A percentile compares a stretch with the other conserved stretches of the same genome.
Conservation (phyloP, 37 sponge, comb jelly and placozoan genomes). For the Halisarca cf. caerulea region DNA sequence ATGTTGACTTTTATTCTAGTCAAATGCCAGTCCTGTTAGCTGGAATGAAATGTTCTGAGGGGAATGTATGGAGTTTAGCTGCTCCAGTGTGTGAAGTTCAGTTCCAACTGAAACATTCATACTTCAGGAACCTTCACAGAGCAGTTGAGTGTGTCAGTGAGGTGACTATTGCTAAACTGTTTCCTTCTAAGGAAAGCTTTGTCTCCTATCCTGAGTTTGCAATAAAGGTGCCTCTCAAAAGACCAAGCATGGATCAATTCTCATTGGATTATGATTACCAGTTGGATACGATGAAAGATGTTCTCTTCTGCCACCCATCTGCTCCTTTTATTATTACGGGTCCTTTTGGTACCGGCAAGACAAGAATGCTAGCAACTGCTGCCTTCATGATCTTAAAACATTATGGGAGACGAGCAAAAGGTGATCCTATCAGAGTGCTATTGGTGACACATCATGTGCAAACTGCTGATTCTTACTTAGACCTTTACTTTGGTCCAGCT, state of each 20-base stretch:
- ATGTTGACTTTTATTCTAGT: not conserved
- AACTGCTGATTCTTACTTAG: conserved; percentile 29
- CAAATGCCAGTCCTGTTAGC: not conserved
- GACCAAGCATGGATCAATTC: not conserved
- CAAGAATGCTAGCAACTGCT: conserved; percentile 31
- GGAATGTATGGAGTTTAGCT: no score
- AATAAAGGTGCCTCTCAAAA: not conserved
- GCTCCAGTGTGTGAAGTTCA: not conserved
- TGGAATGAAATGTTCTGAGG: not conserved
- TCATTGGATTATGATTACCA: conserved; percentile 24
- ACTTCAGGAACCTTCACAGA: conserved; percentile 18
- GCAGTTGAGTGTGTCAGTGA: not conserved
- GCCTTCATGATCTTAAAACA: not conserved
- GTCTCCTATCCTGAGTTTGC: not conserved
- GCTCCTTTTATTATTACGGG: conserved; percentile 31
- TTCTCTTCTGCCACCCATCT: not conserved
- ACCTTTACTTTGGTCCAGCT: conserved; percentile 24
- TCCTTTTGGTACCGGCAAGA: conserved; percentile 53
- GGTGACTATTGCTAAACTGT: not conserved
- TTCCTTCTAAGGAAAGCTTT: not conserved
- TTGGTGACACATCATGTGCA: conserved; percentile 7
- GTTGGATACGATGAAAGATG: not conserved
- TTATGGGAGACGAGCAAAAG: no score
- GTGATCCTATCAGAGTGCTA: not conserved
- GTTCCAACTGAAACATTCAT: conserved; percentile 15